Conservation (phyloP, 2,888 invertebrate species). For the Orchesellides sinensis region DNA sequence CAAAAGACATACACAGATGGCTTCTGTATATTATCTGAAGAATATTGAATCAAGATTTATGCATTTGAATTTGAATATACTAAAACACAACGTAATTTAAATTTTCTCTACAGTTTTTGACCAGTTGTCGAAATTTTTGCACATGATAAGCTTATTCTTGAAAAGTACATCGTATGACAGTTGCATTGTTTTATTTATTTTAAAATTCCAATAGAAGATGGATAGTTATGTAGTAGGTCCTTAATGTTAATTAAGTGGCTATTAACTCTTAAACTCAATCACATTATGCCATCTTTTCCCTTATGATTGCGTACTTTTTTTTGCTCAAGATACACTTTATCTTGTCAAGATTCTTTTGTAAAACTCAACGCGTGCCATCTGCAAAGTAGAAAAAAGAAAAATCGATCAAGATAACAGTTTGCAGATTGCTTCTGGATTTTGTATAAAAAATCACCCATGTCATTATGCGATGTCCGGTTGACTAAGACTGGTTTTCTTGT, state of each 20-base stretch:
- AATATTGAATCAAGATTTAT: too few relatives aligned
- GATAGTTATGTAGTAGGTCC: neutral
- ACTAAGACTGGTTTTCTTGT: conserved; percentile 19
- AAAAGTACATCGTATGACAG: neutral
- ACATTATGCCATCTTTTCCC: conserved; percentile 32
- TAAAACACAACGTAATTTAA: too few relatives aligned
- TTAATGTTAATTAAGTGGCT: conserved; percentile 51
- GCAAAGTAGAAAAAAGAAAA: conserved; percentile 39
- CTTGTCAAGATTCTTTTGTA: conserved; percentile 21
- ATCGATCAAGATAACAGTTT: conserved; percentile 34
- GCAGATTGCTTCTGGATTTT: conserved; percentile 46
- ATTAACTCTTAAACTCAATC: conserved; percentile 45
- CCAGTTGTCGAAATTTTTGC: conserved; percentile 37
- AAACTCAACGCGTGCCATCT: conserved; percentile 53
- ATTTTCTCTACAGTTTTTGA: too few relatives aligned
- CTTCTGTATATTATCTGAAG: too few relatives aligned
- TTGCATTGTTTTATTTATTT: too few relatives aligned
- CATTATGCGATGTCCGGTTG: neutral
- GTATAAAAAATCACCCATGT: neutral
- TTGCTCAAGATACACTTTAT: neutral
- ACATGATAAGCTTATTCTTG: conserved; percentile 16
- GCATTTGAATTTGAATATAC: too few relatives aligned
- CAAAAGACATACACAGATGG: conserved; percentile 43
- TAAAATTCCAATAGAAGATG: too few relatives aligned
- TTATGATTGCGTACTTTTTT: neutral